Base-by-base conservation (phyloP, 2,113 vertebrate species). In the Erinaceus europaeus region DNA sequence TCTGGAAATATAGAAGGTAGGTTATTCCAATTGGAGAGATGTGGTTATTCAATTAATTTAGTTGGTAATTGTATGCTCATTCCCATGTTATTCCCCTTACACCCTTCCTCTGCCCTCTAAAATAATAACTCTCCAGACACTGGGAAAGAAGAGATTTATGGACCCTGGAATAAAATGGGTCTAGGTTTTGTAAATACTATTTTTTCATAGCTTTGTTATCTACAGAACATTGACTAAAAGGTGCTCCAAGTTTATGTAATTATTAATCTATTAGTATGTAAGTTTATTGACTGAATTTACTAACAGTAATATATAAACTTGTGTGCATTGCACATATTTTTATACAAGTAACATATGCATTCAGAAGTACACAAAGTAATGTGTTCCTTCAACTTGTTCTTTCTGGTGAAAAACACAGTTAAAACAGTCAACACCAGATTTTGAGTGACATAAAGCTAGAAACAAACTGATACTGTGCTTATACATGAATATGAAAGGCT, bases 11-110 rank as follows among this genome's bases (percentile, higher is more conserved):
- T 2, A 21, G 8, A 52, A 15, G 5, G 65, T 25, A 38, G 38
- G 6, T 15, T 15, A 11, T 8, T 5, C 1, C 57, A 23, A 3
- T 17, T 1, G 3, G 9, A 1, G 3, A 4, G 4, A 1, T 25
- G 2, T 38, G 1, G 21, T 62, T 32, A 44, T 74, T 61, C 74
- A 40, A 53, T 73, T 62, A 32, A 52, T 72, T 55, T 59, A 29
- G 38, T 5, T 62, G 29, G 5, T 55, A 68, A 32, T 14, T 44
- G 67, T 78, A 65, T 50, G 61, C 25, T 44, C 68, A 36, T 50
- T 42, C 23, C 38, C 53, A 86, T 68, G 73, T n/a, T 32, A 82
- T 7, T 0, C n/a, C 6, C 15, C 20, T 18, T 17, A 69, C 53
- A 65, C 50, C 48, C 25, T 90, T 67, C 62, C 10, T 12, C 34